These are phyloP conservation scores for Ladona fulva DNA, from an alignment of 1,140 invertebrate species.

Conservation along the genomic window DNA sequence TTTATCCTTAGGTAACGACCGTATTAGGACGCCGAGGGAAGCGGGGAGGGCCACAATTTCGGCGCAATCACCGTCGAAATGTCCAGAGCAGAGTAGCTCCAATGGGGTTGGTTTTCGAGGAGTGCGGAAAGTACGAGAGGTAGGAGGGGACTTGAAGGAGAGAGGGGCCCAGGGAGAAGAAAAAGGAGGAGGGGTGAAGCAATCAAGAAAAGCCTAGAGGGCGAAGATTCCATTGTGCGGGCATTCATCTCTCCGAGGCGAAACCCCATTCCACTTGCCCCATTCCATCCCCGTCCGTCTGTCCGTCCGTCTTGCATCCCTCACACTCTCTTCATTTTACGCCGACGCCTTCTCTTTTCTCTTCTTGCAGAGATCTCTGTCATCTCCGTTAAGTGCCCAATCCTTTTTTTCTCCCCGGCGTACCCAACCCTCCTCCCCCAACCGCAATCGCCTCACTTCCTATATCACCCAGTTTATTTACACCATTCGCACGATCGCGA, in stretches of 20 bases:
- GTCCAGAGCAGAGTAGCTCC: no score
- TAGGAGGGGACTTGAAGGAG: not conserved
- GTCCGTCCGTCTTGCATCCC: not conserved
- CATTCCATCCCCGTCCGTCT: not conserved
- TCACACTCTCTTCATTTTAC: not conserved
- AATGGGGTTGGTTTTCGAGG: not conserved
- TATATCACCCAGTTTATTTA: no score
- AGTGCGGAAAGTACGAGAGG: not conserved
- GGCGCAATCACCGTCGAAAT: no score
- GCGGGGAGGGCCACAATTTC: no score
- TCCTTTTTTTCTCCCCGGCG: not conserved
- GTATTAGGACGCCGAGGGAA: no score
- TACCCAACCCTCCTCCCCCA: not conserved
- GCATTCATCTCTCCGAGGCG: not conserved
- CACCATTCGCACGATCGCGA: no score
- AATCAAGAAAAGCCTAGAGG: not conserved
- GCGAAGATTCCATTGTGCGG: not conserved
- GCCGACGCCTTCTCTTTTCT: not conserved
- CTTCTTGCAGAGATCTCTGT: not conserved
- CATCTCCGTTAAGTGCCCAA: not conserved
- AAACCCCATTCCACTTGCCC: not conserved
- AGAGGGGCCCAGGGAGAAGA: not conserved
- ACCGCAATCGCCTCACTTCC: no score
- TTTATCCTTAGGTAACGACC: no score
- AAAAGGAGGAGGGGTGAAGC: not conserved